Evolutionary conservation across 2,888 invertebrate species (phyloP).

Genomic region (Seira sanloemensis): DNA sequence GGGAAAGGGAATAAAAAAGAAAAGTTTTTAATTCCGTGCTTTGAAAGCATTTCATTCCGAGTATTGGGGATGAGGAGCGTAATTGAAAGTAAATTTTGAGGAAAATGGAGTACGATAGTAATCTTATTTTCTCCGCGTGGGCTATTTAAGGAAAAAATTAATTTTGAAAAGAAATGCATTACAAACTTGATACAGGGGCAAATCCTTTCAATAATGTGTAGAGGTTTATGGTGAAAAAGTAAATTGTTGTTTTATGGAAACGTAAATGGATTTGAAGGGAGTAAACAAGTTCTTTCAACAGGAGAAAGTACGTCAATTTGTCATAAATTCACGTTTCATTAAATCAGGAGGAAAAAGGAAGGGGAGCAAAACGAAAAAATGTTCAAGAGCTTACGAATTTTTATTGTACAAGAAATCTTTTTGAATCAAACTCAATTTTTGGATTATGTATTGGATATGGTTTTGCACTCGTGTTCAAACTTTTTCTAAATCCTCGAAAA

Average conservation of each 20-base stretch:
- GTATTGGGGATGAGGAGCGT: not conserved
- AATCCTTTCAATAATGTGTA: not conserved
- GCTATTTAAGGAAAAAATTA: conserved; percentile 9
- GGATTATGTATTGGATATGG: too few relatives aligned
- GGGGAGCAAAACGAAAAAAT: not conserved
- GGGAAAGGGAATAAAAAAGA: not conserved
- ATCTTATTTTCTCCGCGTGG: not conserved
- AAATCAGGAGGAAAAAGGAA: not conserved
- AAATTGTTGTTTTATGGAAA: not conserved
- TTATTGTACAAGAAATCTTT: too few relatives aligned
- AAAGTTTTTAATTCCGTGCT: conserved; percentile 26
- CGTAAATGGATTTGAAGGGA: conserved; percentile 8
- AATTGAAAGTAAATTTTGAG: conserved; percentile 26
- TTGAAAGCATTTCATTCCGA: conserved; percentile 13
- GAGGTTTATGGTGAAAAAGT: not conserved
- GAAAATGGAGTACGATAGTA: conserved; percentile 11
- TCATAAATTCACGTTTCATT: conserved; percentile 38
- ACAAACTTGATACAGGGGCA: not conserved
- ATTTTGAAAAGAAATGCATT: not conserved
- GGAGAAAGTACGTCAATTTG: conserved; percentile 28
- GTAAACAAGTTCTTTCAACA: conserved; percentile 13
- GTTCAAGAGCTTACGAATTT: too few relatives aligned
- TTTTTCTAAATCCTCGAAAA: too few relatives aligned
- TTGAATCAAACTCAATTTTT: too few relatives aligned
- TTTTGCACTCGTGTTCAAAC: too few relatives aligned